Evolutionary conservation across 2,113 vertebrate genomes (phyloP), one percentile per base, ranked within the genome.

Genomic region (Muscicapa adusta): DNA sequence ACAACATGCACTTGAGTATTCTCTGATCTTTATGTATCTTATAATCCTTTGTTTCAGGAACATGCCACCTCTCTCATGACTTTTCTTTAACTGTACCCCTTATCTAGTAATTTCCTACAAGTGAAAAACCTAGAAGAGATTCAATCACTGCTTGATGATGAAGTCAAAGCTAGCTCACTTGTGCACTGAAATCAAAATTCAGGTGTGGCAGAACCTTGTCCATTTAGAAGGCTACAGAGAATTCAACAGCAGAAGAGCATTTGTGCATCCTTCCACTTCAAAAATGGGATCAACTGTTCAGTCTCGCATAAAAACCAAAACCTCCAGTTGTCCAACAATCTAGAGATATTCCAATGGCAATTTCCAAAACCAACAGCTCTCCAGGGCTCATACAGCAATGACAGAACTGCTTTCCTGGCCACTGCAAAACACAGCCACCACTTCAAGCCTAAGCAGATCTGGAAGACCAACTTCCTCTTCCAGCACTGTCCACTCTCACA

Each of bases 1-100:
- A 85, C 40, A 53, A 84, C 60, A 81, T 2, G 6, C 33, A 50
- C 23, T 62, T 13, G 11, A 47, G 24, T 38, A 68, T 63, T 87
- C 34, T 57, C 53, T 28, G 25, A 68, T 36, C 43, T 66, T 87
- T 11, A 40, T 1, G 3, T 28, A 58, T 18, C 10, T 86, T 45
- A 80, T 0, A 6, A 34, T 14, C 24, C 43, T 51, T 80, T 31
- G 12, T 43, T 86, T 73, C 67, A 73, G 36, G 10, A 73, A 60
- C 0, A 0, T 15, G 62, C 42, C 42, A 58, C 3, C 53, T 36
- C 45, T 36, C 43, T 43, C 2, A 0, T 38, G 40, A 72, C 36
- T 43, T 42, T 78, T 26, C 54, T 72, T 67, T 34, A 78, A 38
- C 50, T 63, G 22, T 20, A 84, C 17, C 14, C 36, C 38, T 77